These are phyloP conservation scores for Eurystomus glaucurus DNA, from an alignment of 2,797 vertebrate genomes.

Conservation along the genomic window DNA sequence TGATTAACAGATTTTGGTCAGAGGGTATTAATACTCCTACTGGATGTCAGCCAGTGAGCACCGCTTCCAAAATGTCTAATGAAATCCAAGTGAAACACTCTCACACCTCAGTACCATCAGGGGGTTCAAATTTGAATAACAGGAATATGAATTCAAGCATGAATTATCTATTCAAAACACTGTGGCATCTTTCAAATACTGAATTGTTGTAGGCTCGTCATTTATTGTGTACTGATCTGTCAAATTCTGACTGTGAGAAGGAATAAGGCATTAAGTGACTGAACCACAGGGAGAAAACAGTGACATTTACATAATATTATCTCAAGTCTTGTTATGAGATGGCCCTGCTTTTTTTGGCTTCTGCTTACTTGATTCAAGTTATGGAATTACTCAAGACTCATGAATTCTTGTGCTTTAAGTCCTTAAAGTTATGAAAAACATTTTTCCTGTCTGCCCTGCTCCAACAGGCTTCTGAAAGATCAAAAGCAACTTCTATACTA, in stretches of 20 bases:
- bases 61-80: background rate
- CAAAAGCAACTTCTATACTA: background rate
- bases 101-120: conserved; percentile 43
- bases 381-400: background rate
- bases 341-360: background rate
- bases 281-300: conserved; percentile 8
- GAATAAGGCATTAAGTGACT: background rate
- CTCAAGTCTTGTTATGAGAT: background rate
- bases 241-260: background rate
- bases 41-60: conserved; percentile 38
- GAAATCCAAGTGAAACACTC: conserved; percentile 45
- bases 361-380: background rate
- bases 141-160: conserved; percentile 9
- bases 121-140: conserved; percentile 28
- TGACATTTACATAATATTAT: background rate
- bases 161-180: conserved; percentile 16
- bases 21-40: conserved; percentile 28
- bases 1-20: conserved; percentile 51
- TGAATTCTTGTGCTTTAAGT: background rate
- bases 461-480: background rate
- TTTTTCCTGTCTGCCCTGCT: background rate
- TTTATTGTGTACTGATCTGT: conserved; percentile 28
- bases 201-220: background rate
- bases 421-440: background rate
- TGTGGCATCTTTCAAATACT: conserved; percentile 1